phyloP scores from a whole-genome alignment of 2,888 invertebrate species.

The Crepidodera aurea region DNA sequence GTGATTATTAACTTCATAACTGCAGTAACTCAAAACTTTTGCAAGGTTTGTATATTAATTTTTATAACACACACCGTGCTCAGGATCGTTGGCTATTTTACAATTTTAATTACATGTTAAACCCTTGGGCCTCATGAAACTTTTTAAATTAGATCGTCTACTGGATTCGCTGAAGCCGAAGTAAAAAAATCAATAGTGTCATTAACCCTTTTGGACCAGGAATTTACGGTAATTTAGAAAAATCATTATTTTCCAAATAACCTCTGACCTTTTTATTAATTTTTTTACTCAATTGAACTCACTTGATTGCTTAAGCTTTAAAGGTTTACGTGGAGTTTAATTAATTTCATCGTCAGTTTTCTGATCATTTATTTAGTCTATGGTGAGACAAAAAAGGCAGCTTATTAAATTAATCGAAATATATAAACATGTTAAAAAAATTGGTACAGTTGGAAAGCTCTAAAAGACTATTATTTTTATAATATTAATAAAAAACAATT shows the following conservation, averaged over 20 bases:
- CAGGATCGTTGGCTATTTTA: constrained; percentile 29
- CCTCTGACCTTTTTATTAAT: background rate
- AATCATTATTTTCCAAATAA: background rate
- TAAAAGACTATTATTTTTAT: no score
- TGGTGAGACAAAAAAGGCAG: no score
- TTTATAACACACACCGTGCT: constrained; percentile 29
- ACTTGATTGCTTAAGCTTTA: no score
- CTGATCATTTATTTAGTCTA: no score
- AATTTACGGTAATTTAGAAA: background rate
- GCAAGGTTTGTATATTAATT: constrained; percentile 26
- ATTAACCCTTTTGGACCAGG: constrained; percentile 10
- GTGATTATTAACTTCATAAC: constrained; percentile 26
- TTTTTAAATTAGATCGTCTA: constrained; percentile 35
- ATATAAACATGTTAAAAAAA: no score
- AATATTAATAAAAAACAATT: no score
- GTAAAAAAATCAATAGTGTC: constrained; percentile 10
- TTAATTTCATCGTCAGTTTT: no score
- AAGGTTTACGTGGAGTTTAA: no score
- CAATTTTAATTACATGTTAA: constrained; percentile 33
- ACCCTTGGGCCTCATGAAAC: constrained; percentile 34
- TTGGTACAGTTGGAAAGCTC: no score
- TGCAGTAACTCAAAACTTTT: constrained; percentile 37
- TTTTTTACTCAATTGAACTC: background rate
- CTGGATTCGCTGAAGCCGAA: background rate
- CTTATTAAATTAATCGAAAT: no score